Evolutionary conservation across 2,888 invertebrate species (phyloP).

Genomic region (Linnaemya vulpina): DNA sequence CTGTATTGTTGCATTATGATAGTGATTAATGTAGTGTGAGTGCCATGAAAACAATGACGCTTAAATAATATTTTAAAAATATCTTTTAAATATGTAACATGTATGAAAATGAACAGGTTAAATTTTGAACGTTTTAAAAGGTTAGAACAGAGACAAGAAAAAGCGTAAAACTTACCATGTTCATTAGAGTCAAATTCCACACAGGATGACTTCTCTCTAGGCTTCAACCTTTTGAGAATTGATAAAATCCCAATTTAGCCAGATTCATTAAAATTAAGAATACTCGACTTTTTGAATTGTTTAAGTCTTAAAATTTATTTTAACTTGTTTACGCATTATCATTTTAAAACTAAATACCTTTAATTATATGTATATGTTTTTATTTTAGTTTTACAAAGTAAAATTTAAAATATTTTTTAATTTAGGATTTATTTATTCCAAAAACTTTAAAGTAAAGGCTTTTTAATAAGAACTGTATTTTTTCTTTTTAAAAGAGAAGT

Average conservation of each 20-base stretch:
- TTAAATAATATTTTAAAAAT: background rate
- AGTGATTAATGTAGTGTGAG: constrained; percentile 3
- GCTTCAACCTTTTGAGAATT: background rate
- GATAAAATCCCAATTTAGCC: background rate
- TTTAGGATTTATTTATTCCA: background rate
- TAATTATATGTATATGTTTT: constrained; percentile 17
- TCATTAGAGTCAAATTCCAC: background rate
- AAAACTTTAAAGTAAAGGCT: constrained; percentile 19
- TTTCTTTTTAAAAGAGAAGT: background rate
- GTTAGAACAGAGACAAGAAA: background rate
- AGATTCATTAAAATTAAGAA: background rate
- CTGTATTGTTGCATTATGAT: background rate
- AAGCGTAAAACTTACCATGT: background rate
- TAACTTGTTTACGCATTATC: constrained; percentile 50
- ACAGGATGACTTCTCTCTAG: background rate
- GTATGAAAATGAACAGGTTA: background rate
- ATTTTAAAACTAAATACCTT: constrained; percentile 44
- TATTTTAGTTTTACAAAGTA: constrained; percentile 43
- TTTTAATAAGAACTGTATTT: constrained; percentile 4
- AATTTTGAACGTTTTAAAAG: background rate
- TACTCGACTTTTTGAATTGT: constrained; percentile 5
- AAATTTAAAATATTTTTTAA: constrained; percentile 28
- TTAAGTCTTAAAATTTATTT: constrained; percentile 54
- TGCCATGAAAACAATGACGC: background rate
- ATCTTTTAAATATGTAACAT: background rate